Conservation (phyloP, 2,113 vertebrate species). For the Clupea harengus region DNA sequence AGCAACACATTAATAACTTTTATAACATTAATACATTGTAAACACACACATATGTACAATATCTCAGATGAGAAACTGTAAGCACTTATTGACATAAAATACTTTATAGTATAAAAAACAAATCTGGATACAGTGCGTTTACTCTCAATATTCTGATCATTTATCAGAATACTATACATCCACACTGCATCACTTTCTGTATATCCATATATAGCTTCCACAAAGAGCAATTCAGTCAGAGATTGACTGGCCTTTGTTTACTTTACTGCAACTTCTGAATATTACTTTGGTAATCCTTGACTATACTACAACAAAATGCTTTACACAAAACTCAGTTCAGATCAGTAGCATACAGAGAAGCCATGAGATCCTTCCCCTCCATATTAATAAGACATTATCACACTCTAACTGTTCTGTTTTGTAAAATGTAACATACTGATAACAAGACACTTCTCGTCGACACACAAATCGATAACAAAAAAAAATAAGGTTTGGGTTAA, state of each 20-base stretch:
- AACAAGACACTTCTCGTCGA: neutral
- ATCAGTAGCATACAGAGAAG: too few relatives aligned
- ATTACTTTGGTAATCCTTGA: neutral
- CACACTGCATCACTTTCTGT: neutral
- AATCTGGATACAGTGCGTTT: too few relatives aligned
- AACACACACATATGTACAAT: too few relatives aligned
- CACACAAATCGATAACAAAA: neutral
- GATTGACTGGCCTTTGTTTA: neutral
- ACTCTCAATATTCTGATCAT: neutral
- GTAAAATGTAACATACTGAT: neutral
- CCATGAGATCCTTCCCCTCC: too few relatives aligned
- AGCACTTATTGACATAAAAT: too few relatives aligned
- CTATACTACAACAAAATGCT: neutral
- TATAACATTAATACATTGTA: too few relatives aligned
- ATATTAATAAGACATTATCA: neutral
- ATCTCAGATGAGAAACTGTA: too few relatives aligned
- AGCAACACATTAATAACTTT: too few relatives aligned
- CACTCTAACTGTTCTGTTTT: neutral
- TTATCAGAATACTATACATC: neutral
- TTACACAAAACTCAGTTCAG: too few relatives aligned
- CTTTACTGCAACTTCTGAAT: neutral
- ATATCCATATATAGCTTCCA: neutral
- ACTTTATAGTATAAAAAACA: too few relatives aligned
- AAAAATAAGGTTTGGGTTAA: neutral
- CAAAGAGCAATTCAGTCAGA: neutral